Evolutionary conservation across 2,888 invertebrate genomes (phyloP), one percentile per base, ranked within the genome.

Genomic region (Mayetiola destructor): DNA sequence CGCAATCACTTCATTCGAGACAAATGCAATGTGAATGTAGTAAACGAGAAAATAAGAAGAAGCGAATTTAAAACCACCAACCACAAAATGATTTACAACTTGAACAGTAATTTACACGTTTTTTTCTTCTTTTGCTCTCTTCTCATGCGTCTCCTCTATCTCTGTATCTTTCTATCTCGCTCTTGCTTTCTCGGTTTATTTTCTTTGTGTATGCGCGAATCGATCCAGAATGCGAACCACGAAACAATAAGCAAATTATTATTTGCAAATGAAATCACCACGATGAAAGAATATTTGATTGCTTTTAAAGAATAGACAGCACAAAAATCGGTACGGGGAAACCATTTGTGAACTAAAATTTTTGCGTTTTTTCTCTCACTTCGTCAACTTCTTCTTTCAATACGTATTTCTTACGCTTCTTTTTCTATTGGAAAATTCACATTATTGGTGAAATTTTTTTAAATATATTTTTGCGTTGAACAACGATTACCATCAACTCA

Each of bases 1-100:
- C 48, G 27, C n/a, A 48, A 48, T 42, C 27, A 27, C 48, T 48
- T 27, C 48, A 48, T 48, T 48, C 48, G 48, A 48, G 48, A 48
- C 48, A 48, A 48, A 27, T 48, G 48, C 48, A 48, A 48, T 48
- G 27, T n/a, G 27, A 48, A 27, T 27, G 48, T n/a, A 48, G 27
- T 27, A 23, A 48, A 27, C 48, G n/a, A 48, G 48, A 8, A 23
- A 48, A n/a, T 4, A 48, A 48, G 48, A 48, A 27, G 23, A 27
- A 48, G 27, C 23, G 9, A n/a, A 27, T 32, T 32, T 32, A 9
- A 12, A 32, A 32, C 32, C 6, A 32, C 32, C 12, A 12, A 32
- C n/a, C 3, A 48, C 3, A 39, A 39, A 9, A 39, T 3, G 20
- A 48, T 48, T 48, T 27, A 48, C 48, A 48, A 23, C 27, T 48